phyloP scores from a whole-genome alignment of 2,113 vertebrate species.

The Oostethus manadensis region DNA sequence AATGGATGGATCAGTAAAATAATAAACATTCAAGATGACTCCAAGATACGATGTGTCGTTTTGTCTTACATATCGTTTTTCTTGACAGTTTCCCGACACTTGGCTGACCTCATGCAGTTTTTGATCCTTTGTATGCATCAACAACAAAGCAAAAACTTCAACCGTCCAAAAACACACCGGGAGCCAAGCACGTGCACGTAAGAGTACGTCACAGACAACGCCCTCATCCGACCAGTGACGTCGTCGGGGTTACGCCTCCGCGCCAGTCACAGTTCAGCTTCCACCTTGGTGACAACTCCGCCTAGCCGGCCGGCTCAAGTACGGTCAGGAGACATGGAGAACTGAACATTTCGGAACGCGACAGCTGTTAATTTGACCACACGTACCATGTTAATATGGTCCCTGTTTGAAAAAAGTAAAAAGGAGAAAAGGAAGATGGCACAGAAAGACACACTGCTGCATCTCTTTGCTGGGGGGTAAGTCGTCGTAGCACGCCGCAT shows the following conservation, averaged over 20 bases:
- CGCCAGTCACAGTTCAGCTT: neutral
- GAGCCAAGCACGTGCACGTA: neutral
- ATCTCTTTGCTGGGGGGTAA: conserved; percentile 93
- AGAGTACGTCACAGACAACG: conserved; percentile 62
- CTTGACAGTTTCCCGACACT: neutral
- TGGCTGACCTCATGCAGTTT: conserved; percentile 1
- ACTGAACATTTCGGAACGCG: neutral
- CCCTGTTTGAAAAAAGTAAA: conserved; percentile 33
- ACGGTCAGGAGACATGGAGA: neutral
- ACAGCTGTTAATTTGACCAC: neutral
- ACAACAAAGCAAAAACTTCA: conserved; percentile 18
- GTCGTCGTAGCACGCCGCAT: conserved; percentile 30
- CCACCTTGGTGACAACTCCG: conserved; percentile 3
- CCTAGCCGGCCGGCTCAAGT: neutral
- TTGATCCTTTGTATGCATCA: neutral
- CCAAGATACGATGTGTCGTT: no score
- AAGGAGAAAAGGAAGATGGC: conserved; percentile 49
- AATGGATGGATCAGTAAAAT: no score
- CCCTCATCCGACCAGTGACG: conserved; percentile 61
- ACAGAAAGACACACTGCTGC: conserved; percentile 84
- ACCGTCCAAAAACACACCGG: neutral
- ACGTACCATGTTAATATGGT: conserved; percentile 31
- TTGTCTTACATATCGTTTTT: no score
- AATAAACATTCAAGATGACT: no score
- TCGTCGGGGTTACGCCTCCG: conserved; percentile 13